Evolutionary conservation across 2,113 vertebrate genomes (phyloP).

Genomic region (Calidris pygmaea): DNA sequence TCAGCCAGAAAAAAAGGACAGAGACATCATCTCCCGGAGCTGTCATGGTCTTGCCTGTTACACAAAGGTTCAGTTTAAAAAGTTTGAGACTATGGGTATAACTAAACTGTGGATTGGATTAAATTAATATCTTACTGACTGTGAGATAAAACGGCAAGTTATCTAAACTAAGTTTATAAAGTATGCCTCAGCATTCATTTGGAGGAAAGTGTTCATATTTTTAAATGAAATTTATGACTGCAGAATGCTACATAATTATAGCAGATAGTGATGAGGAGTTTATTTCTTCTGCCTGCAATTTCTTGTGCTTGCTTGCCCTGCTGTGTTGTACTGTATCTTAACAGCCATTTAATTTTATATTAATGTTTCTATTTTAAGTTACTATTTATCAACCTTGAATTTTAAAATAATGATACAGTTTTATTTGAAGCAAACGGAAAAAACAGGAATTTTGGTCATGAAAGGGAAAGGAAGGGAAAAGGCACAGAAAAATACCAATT

Average conservation of each 20-base stretch:
- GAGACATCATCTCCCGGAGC: not conserved
- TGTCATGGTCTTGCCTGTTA: not conserved
- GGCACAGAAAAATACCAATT: not conserved
- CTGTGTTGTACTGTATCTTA: not conserved
- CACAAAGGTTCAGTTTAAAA: not conserved
- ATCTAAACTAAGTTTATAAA: not conserved
- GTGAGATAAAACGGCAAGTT: not conserved
- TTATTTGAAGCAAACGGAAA: not conserved
- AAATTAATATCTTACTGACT: not conserved
- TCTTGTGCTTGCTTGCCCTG: not conserved
- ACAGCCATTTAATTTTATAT: not conserved
- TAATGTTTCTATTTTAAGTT: not conserved
- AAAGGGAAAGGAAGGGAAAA: not conserved
- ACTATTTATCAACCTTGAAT: not conserved
- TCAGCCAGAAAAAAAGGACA: not conserved
- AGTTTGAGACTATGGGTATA: not conserved
- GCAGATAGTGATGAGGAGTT: not conserved
- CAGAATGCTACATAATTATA: not conserved
- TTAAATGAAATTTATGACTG: not conserved
- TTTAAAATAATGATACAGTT: not conserved
- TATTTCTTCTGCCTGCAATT: not conserved
- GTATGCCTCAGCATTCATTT: not conserved
- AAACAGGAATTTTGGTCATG: not conserved
- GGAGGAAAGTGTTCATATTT: not conserved
- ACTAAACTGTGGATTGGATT: not conserved